Percentiles rank a stretch among this genome's conserved stretches.
Evolutionary conservation across 2,888 invertebrate species (phyloP).

Genomic region (Thymelicus lineola): DNA sequence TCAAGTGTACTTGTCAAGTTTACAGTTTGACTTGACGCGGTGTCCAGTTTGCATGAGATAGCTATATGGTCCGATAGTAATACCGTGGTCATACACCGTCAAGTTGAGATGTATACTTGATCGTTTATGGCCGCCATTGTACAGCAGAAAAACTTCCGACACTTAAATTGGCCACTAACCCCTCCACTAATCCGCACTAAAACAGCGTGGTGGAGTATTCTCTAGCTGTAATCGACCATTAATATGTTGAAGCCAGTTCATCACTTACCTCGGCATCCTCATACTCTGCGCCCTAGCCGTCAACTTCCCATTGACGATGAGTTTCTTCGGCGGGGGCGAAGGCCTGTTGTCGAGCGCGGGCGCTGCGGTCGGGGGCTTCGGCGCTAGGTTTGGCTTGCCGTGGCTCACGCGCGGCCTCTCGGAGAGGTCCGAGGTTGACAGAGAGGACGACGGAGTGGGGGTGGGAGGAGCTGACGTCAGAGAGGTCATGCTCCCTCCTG

Average conservation of each 20-base stretch:
- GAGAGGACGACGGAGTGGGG: slow-evolving; percentile 65
- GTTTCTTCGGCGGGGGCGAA: slow-evolving; percentile 88
- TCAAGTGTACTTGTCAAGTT: too few species aligned
- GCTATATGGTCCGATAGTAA: too few species aligned
- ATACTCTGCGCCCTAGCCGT: slow-evolving; percentile 93
- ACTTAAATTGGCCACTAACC: too few species aligned
- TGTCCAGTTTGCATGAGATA: too few species aligned
- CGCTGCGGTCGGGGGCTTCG: slow-evolving; percentile 88
- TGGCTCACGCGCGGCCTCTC: slow-evolving; percentile 84
- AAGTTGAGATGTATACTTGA: too few species aligned
- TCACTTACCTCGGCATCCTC: slow-evolving; percentile 89
- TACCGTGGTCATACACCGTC: too few species aligned
- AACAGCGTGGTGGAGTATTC: background rate
- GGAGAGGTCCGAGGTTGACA: slow-evolving; percentile 76
- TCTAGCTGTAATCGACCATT: background rate
- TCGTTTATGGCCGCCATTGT: too few species aligned
- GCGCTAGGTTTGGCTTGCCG: slow-evolving; percentile 94
- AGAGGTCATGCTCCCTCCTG: slow-evolving; percentile 80
- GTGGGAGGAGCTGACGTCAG: slow-evolving; percentile 65
- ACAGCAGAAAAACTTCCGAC: too few species aligned
- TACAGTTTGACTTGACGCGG: too few species aligned
- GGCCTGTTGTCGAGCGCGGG: slow-evolving; percentile 79
- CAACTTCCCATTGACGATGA: slow-evolving; percentile 83
- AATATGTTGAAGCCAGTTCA: background rate
- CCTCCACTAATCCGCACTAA: too few species aligned